phyloP scores from a whole-genome alignment of 92 coral and sea anemone genomes.

The Zoanthus solanderi region DNA sequence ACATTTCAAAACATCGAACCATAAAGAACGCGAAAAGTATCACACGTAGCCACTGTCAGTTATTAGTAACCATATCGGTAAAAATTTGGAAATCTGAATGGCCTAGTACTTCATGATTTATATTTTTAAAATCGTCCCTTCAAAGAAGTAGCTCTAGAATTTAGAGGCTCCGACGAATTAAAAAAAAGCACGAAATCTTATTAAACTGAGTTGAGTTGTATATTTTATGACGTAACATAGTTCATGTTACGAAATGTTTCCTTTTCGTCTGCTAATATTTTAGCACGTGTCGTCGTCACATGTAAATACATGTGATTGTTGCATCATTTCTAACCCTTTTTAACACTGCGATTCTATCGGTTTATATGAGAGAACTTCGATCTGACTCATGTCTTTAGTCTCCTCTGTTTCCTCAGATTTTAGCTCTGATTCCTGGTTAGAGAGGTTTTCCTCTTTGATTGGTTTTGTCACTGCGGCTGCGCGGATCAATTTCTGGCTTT shows the following conservation, averaged over 20 bases:
- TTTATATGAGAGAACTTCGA: slow-evolving; percentile 63
- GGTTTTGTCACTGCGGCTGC: slow-evolving; percentile 48
- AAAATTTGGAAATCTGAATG: too few relatives aligned
- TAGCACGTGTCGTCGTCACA: slow-evolving; percentile 2
- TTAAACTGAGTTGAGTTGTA: too few relatives aligned
- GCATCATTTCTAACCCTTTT: not conserved
- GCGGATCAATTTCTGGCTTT: slow-evolving; percentile 63
- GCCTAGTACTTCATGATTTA: too few relatives aligned
- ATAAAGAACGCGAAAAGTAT: too few relatives aligned
- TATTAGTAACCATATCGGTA: too few relatives aligned
- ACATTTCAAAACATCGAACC: not conserved
- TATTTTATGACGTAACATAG: not conserved
- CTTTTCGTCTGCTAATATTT: not conserved
- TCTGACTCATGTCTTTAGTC: slow-evolving; percentile 62
- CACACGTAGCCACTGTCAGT: too few relatives aligned
- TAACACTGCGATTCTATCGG: not conserved
- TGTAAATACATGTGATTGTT: not conserved
- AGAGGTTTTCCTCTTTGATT: slow-evolving; percentile 42
- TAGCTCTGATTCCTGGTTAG: slow-evolving; percentile 53
- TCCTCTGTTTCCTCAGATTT: slow-evolving; percentile 63
- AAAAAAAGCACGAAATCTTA: too few relatives aligned
- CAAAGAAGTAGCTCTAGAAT: too few relatives aligned
- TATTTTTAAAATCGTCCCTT: too few relatives aligned
- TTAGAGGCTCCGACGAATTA: too few relatives aligned
- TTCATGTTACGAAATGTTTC: not conserved